Percentiles rank a stretch among this genome's conserved stretches.
Evolutionary conservation across 2,888 invertebrate genomes (phyloP).

Genomic region (Achlya flavicornis): DNA sequence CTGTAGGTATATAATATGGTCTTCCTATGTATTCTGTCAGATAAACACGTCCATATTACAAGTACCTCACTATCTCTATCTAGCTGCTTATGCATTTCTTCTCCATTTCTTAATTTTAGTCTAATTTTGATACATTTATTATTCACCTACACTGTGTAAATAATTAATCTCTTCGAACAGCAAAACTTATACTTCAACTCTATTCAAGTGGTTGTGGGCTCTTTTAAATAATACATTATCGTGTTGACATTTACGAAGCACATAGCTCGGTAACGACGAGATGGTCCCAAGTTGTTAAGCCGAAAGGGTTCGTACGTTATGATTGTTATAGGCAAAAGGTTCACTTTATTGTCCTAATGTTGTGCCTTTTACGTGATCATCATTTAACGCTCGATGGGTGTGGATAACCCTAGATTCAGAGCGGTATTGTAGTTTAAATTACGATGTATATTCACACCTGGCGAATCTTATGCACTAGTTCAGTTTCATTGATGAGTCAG

Average conservation of each 20-base stretch:
- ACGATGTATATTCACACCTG: slow-evolving; percentile 33
- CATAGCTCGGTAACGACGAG: slow-evolving; percentile 52
- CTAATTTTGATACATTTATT: too few relatives aligned
- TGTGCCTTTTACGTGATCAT: slow-evolving; percentile 70
- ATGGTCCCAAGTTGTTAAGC: slow-evolving; percentile 61
- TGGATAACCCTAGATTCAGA: slow-evolving; percentile 40
- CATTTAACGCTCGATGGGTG: slow-evolving; percentile 58
- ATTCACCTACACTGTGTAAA: too few relatives aligned
- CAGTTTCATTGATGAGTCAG: slow-evolving; percentile 8
- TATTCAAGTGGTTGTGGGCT: slow-evolving; percentile 37
- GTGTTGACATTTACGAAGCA: slow-evolving; percentile 56
- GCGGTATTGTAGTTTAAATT: slow-evolving; percentile 36
- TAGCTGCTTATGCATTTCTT: too few relatives aligned
- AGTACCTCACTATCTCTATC: too few relatives aligned
- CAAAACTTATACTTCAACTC: slow-evolving; percentile 11
- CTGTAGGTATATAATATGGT: too few relatives aligned
- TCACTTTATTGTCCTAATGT: slow-evolving; percentile 73
- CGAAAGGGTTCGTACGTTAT: slow-evolving; percentile 72
- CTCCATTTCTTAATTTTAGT: too few relatives aligned
- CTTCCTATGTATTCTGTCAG: too few relatives aligned
- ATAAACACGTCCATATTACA: too few relatives aligned
- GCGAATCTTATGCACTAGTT: slow-evolving; percentile 10
- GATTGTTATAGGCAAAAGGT: slow-evolving; percentile 73
- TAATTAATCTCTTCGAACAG: background rate
- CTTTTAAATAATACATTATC: slow-evolving; percentile 59